Conservation (phyloP, 2,113 vertebrate species). For the Oxygymnocypris stewartii region DNA sequence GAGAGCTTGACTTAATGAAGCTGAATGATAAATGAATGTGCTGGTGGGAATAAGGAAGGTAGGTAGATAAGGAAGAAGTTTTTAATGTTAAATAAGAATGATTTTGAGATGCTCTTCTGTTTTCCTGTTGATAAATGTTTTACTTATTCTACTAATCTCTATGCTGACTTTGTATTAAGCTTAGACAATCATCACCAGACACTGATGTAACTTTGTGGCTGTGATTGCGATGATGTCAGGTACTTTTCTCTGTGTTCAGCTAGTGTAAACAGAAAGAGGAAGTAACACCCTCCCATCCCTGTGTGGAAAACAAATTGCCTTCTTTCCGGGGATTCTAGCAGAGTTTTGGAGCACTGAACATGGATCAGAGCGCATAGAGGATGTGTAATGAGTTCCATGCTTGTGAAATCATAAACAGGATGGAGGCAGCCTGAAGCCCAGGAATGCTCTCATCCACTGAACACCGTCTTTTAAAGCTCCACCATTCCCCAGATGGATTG, state of each 20-base stretch:
- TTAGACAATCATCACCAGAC: constrained; percentile 5
- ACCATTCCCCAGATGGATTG: constrained; percentile 57
- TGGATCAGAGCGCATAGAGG: constrained; percentile 62
- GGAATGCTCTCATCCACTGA: constrained; percentile 55
- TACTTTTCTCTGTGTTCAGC: constrained; percentile 27
- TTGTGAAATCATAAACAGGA: constrained; percentile 69
- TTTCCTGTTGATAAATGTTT: neutral
- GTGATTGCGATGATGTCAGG: neutral
- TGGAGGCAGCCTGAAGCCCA: constrained; percentile 55
- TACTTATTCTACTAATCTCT: neutral
- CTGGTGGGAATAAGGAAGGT: neutral
- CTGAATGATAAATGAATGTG: neutral
- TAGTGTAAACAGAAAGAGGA: constrained; percentile 24
- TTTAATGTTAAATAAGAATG: neutral
- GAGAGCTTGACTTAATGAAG: neutral
- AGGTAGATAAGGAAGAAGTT: neutral
- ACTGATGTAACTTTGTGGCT: constrained; percentile 15
- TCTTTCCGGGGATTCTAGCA: constrained; percentile 56
- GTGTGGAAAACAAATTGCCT: constrained; percentile 54
- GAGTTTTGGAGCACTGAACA: constrained; percentile 50
- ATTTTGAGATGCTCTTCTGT: neutral
- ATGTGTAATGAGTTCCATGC: constrained; percentile 70
- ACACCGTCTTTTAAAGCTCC: constrained; percentile 54
- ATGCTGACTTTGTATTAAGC: neutral
- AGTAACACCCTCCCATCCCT: constrained; percentile 35